Conservation (phyloP, 2,888 invertebrate genomes). For the Myathropa florea region DNA sequence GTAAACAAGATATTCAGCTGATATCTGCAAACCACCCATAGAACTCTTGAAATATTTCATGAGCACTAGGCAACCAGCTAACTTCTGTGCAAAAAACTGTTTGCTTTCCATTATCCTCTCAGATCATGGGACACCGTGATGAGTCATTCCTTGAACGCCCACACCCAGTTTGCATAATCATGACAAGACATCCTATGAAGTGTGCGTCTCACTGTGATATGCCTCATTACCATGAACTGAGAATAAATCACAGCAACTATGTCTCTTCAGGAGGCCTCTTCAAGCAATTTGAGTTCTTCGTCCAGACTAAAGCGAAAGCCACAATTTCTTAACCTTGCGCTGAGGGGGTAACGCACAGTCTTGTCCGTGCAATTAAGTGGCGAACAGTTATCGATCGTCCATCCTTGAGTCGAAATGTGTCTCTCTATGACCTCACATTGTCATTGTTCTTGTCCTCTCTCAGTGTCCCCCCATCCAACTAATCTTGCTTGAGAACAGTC, state of each 20-base stretch:
- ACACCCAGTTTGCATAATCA: background rate
- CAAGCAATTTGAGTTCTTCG: too few species aligned
- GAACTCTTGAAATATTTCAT: background rate
- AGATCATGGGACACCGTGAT: background rate
- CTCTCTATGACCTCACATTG: background rate
- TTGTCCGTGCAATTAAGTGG: background rate
- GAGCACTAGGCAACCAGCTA: background rate
- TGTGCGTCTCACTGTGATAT: background rate
- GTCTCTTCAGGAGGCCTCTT: background rate
- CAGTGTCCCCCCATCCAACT: background rate
- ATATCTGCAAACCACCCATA: background rate
- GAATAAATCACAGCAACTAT: background rate
- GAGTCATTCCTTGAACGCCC: background rate
- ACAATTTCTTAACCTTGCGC: background rate
- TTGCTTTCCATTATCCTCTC: background rate
- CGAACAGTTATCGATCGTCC: background rate
- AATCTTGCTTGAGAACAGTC: background rate
- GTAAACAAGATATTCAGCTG: background rate
- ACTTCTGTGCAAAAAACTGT: background rate
- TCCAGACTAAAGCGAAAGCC: background rate
- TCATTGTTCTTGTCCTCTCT: background rate
- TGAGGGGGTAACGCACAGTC: background rate
- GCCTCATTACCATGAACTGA: background rate
- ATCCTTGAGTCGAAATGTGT: background rate
- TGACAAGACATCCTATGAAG: background rate